Conservation (phyloP, 2,797 vertebrate species). For the Scomberomorus guttatus region DNA sequence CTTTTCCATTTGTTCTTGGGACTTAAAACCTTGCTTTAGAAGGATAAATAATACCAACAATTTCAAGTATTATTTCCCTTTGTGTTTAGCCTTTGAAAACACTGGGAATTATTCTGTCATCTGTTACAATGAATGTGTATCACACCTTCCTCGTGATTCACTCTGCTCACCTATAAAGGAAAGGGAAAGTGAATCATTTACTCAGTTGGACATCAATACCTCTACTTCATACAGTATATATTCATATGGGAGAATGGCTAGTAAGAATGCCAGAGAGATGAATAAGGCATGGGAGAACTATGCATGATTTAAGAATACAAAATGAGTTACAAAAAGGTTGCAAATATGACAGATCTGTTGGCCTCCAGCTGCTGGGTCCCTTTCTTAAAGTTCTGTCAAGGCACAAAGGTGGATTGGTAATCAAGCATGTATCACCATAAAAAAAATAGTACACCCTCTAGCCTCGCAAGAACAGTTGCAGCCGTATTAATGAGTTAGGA, state of each 20-base stretch:
- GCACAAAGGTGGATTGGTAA: slow-evolving; percentile 51
- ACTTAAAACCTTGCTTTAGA: slow-evolving; percentile 1
- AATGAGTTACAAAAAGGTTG: slow-evolving; percentile 50
- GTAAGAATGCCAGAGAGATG: slow-evolving; percentile 54
- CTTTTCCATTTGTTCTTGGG: background rate
- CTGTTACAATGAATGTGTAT: slow-evolving; percentile 16
- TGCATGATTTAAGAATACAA: slow-evolving; percentile 53
- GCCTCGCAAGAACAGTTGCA: slow-evolving; percentile 30
- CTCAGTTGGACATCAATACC: slow-evolving; percentile 55
- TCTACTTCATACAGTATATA: slow-evolving; percentile 47
- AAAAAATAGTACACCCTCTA: slow-evolving; percentile 14
- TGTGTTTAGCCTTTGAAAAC: slow-evolving; percentile 39
- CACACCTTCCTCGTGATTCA: slow-evolving; percentile 4
- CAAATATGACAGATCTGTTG: slow-evolving; percentile 38
- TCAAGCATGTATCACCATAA: slow-evolving; percentile 31
- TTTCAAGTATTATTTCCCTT: slow-evolving; percentile 14
- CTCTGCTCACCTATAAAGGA: background rate
- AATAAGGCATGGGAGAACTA: slow-evolving; percentile 46
- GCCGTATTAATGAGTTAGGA: slow-evolving; percentile 28
- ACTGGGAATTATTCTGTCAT: background rate
- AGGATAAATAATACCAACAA: slow-evolving; percentile 11
- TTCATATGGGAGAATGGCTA: slow-evolving; percentile 54
- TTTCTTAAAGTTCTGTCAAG: slow-evolving; percentile 23
- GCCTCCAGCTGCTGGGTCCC: slow-evolving; percentile 23
- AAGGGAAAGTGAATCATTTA: slow-evolving; percentile 45